Percentiles rank a stretch among this genome's conserved stretches.
These are phyloP conservation scores for Pseudois nayaur DNA, from an alignment of 2,113 vertebrate species.

Conservation along the genomic window DNA sequence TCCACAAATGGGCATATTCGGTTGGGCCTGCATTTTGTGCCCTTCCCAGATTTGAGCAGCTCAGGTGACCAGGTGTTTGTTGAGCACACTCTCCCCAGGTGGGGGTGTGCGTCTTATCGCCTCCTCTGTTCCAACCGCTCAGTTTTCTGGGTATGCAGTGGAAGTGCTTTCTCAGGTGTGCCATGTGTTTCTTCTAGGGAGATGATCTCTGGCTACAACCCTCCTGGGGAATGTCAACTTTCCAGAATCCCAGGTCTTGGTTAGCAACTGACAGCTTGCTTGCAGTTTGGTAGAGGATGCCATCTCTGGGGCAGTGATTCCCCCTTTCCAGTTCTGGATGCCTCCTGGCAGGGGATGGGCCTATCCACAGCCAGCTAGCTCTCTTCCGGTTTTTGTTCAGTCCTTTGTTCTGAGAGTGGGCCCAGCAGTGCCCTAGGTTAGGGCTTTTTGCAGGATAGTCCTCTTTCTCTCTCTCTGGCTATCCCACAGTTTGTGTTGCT, in stretches of 20 bases:
- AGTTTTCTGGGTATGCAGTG: not conserved
- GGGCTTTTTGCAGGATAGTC: not conserved
- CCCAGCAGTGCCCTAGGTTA: not conserved
- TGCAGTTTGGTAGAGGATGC: not conserved
- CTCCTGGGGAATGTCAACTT: not conserved
- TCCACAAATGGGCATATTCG: not conserved
- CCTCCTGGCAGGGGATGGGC: not conserved
- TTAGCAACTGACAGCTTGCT: not conserved
- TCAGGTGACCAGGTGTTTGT: not conserved
- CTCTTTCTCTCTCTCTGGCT: too few species aligned
- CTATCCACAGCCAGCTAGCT: not conserved
- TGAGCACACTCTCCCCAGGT: not conserved
- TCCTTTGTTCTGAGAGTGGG: not conserved
- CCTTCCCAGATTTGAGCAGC: not conserved
- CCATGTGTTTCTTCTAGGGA: not conserved
- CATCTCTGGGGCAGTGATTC: not conserved
- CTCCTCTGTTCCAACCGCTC: not conserved
- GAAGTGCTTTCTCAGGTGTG: not conserved
- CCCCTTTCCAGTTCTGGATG: not conserved
- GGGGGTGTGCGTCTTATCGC: accelerated
- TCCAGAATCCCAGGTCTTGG: not conserved
- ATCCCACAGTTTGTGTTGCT: too few species aligned
- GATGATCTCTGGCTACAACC: not conserved
- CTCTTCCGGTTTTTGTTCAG: not conserved
- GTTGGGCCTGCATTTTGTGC: not conserved